Evolutionary conservation across 2,797 vertebrate species (phyloP).

Genomic region (Darevskia mixta): DNA sequence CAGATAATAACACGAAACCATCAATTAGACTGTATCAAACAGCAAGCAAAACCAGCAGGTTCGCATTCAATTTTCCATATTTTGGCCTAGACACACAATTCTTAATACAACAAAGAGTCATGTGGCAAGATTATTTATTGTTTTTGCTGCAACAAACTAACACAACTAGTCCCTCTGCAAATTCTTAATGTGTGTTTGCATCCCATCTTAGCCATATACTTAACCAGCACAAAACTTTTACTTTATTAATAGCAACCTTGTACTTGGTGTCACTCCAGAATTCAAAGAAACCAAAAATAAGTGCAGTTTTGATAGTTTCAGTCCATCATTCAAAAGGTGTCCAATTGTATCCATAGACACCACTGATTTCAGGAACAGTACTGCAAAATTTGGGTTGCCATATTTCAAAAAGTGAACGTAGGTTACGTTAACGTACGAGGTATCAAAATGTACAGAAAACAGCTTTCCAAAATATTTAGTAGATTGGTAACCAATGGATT

Average conservation of each 20-base stretch:
- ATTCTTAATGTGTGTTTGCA: neutral
- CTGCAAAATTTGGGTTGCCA: no score
- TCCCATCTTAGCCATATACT: neutral
- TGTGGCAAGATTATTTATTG: neutral
- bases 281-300: no score
- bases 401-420: no score
- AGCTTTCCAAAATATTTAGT: no score
- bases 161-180: neutral
- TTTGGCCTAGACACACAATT: neutral
- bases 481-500: neutral
- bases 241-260: neutral
- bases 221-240: neutral
- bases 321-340: no score
- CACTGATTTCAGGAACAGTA: no score
- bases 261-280: neutral
- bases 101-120: neutral
- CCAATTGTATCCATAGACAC: no score
- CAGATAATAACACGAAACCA: no score
- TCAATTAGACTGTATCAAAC: no score
- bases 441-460: no score
- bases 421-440: no score
- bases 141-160: neutral
- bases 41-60: neutral
- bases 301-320: no score
- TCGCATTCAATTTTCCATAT: neutral